Evolutionary conservation across 2,888 invertebrate species (phyloP), one percentile per base, ranked within the genome.

Genomic region (Saturnia pavonia): DNA sequence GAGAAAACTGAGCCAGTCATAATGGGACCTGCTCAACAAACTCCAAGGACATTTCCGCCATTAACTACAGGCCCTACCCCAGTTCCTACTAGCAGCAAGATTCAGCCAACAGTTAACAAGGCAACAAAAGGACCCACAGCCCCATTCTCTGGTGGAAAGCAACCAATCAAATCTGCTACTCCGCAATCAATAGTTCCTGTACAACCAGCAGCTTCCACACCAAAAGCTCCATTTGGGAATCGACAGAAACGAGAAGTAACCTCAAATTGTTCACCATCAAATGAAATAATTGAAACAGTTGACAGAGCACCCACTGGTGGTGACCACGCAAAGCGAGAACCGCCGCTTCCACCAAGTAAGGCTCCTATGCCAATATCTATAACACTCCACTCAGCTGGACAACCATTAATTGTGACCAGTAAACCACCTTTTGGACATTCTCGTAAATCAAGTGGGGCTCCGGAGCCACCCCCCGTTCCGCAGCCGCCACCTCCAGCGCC

Each of bases 311-410:
- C 73, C 2, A 74, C 77, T 2, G 73, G 76, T 0, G 76, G 78
- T 9, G 88, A 92, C 43, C 91, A 92, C 73, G 69, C 78, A 0
- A 92, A 91, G 72, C 90, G 91, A 25, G 91, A 90, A 72, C 88
- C 92, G 68, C 88, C 91, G 1, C 80, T 90, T 67, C 90, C 92
- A 74, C 87, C 93, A 8, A 93, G 93, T 80, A 94, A 93, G 76
- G 92, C 90, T 2, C 93, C 89, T 40, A 94, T 91, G 91, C 92
- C 93, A 16, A 93, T 92, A 69, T 91, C 92, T n/a, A 94, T 95
- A 60, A 94, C 93, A n/a, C 78, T 92, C 45, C 88, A 89, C 77
- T 86, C 86, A 11, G 92, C 85, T 74, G 94, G 90, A 0, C 90
- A 88, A 45, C 91, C 94, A 22, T 85, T 94, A 73, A 94, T 95